Evolutionary conservation across 2,113 vertebrate genomes (phyloP), one percentile per base, ranked within the genome.

Genomic region (Cranoglanis bouderius): DNA sequence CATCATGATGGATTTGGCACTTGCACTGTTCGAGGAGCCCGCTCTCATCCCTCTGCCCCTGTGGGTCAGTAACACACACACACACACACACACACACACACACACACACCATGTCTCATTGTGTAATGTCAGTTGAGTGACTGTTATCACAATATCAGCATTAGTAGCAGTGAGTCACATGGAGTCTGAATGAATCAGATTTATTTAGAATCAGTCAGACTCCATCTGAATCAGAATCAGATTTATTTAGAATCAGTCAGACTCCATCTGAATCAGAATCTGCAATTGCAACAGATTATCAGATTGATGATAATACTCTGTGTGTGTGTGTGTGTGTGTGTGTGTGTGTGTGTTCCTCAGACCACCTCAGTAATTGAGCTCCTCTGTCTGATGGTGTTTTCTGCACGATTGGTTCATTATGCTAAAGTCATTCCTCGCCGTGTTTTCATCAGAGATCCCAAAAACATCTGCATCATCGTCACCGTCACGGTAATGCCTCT

Each of bases 381-480:
- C 8, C 24, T 97, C 53, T 98, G 97, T 82, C 94, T 99, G 67
- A 84, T 95, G 35, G 96, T 94, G 18, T 99, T 99, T 93, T 93
- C 96, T 0, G 70, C 93, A 0, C 96, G 98, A 0, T 93, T 99
- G 13, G 75, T 95, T 0, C 98, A 99, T 86, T 99, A 97, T 89
- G 96, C 97, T 46, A 96, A 95, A 86, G 95, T 99, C 84, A 97
- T 97, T 43, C 96, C 94, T 49, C 93, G 93, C 3, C 92, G 87
- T 0, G 92, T 96, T n/a, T 99, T 99, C 94, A 98, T 98, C 98
- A 99, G 96, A 90, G 98, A 99, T 87, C 96, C 96, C 12, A 98
- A 99, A 90, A 99, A 99, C 91, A 97, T 99, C 93, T 98, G 97
- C 95, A 95, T 99, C 93, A 95, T 99, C 72, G 93, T 94, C 86